Evolutionary conservation across 2,113 vertebrate species (phyloP).

Genomic region (Charina bottae): DNA sequence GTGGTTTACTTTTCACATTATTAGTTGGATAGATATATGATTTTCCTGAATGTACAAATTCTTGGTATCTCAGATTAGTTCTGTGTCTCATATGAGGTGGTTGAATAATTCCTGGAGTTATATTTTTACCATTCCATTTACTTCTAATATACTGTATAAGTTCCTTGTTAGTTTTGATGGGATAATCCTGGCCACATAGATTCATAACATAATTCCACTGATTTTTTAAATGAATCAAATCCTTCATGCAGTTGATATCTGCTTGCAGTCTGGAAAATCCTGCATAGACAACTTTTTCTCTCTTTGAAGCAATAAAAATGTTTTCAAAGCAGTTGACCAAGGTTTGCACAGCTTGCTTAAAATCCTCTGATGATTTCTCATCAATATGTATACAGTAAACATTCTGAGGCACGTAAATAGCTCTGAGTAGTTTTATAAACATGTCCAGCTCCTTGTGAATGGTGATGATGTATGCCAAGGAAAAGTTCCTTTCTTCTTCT

Average conservation of each 20-base stretch:
- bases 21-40: constrained; percentile 60
- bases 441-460: constrained; percentile 86
- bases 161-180: constrained; percentile 88
- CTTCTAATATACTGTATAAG: constrained; percentile 83
- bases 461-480: constrained; percentile 88
- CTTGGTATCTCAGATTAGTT: constrained; percentile 70
- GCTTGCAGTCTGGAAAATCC: constrained; percentile 87
- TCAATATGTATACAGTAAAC: constrained; percentile 91
- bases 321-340: constrained; percentile 85
- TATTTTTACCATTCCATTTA: constrained; percentile 85
- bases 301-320: constrained; percentile 80
- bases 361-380: constrained; percentile 74
- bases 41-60: constrained; percentile 53
- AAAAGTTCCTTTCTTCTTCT: constrained; percentile 82
- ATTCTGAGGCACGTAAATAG: constrained; percentile 91
- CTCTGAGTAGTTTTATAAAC: constrained; percentile 85
- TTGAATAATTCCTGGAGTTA: constrained; percentile 88
- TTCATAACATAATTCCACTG: constrained; percentile 89
- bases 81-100: constrained; percentile 71
- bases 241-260: constrained; percentile 90
- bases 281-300: constrained; percentile 77
- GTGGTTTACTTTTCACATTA: constrained; percentile 73
- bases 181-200: constrained; percentile 91
- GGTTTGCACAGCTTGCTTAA: constrained; percentile 69
- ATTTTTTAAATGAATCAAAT: constrained; percentile 73